Evolutionary conservation across 2,888 invertebrate species (phyloP), one percentile per base, ranked within the genome.

Genomic region (Marasmarcha lunaedactyla): DNA sequence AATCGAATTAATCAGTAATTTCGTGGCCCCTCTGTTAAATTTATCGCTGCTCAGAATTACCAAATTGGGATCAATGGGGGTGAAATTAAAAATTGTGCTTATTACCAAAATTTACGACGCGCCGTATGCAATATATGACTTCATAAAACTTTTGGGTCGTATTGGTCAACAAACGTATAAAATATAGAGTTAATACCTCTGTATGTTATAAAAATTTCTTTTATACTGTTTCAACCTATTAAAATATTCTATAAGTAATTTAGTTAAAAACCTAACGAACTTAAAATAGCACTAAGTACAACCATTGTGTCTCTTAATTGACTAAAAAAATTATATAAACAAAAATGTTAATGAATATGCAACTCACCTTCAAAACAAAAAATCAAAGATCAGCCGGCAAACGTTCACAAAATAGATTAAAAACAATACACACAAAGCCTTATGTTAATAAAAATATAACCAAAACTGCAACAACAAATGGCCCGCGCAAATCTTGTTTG

Each of bases 401-500:
- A 46, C 40, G 40, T 51, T 47, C 33, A 39, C 44, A 43, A 46
- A 45, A 48, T 40, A 52, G 46, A 48, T 45, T 41, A 46, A 49
- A 46, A 30, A 30, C 30, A 30, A 44, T 45, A 53, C 49, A 48
- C 40, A 47, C 55, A 51, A 49, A 51, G 51, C 56, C 54, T 47
- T 49, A 47, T 47, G 41, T 48, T 41, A 40, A 48, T 37, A 44
- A 51, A 54, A 54, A 55, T n/a, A 51, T 52, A 55, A 57, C 60
- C 54, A 57, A 36, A 41, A 46, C 50, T 9, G 47, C n/a, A n/a
- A 7, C 20, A 3, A 20, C 20, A 56, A 59, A 57, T 57, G 53
- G 57, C 49, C 51, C 55, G 63, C 49, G 51, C 55, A 63, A 57
- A 54, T 65, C 63, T 60, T 63, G 62, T 61, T 52, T 47, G 50